Base-by-base conservation (phyloP, 2,797 vertebrate genomes). In the Pogoniulus pusillus region DNA sequence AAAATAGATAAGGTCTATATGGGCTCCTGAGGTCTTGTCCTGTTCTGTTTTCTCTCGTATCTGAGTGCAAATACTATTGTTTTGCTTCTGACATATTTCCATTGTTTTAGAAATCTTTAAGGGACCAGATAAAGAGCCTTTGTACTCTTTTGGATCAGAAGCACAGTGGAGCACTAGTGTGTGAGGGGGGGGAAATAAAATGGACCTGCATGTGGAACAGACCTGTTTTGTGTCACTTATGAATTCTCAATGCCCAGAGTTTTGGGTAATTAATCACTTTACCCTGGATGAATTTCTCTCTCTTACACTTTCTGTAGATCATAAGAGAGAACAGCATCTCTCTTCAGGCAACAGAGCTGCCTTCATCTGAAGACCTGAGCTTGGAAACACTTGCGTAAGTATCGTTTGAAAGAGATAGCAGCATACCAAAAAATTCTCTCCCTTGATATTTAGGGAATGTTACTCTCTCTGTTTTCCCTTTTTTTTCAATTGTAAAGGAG, bases 321-420 rank as follows among this genome's bases (percentile, higher is more conserved):
- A 99, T 99, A 95, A 98, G 98, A 91, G 98, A 98, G 91, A 98
- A 98, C 90, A 98, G 99, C 39, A 98, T 98, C 63, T 98, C 98
- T 72, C 97, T 98, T 59, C 97, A 97, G 83, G 96, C 97, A 85
- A 97, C 98, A 73, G 98, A 98, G 89, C 92, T 98, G 59, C 97
- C 98, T 68, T 96, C 98, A 10, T 98, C 98, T 70, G 99, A 99
- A 89, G 99, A 99, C 95, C 96, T 99, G 78, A 99, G 99, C 96
- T 97, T 99, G 97, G 99, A 99, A 96, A 99, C 99, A 0, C 97
- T 99, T 96, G 98, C 98, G 99, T 99, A 96, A 98, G 99, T 98
- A 71, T 51, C 71, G 2, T 9, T 37, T 60, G 41, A 39, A 71
- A 81, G 64, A 64, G 39, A 26, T 10, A 29, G 1, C 39, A 17